Evolutionary conservation across 1,140 invertebrate genomes (phyloP).

Genomic region (Ephestia elutella): DNA sequence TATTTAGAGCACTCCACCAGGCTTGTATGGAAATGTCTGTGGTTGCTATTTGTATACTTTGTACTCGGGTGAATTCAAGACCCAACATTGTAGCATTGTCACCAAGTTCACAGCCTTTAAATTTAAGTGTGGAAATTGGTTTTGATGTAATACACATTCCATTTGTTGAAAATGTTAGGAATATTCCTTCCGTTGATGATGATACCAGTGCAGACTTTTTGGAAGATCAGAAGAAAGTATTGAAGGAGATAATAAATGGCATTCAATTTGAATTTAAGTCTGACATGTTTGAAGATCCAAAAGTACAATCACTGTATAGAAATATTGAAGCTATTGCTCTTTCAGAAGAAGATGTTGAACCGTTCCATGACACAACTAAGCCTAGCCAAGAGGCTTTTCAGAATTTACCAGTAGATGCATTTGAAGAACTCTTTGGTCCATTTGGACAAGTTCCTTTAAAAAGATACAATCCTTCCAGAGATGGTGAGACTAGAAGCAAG

Average conservation of each 20-base stretch:
- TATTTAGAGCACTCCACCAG: conserved; percentile 58
- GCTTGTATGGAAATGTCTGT: conserved; percentile 50
- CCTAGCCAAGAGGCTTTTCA: conserved; percentile 33
- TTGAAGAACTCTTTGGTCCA: conserved; percentile 63
- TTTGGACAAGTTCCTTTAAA: conserved; percentile 43
- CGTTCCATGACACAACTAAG: conserved; percentile 57
- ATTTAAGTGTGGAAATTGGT: conserved; percentile 49
- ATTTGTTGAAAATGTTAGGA: conserved; percentile 56
- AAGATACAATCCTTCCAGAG: conserved; percentile 20
- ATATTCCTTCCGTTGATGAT: conserved; percentile 30
- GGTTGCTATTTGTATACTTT: conserved; percentile 56
- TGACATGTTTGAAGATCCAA: conserved; percentile 63
- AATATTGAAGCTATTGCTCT: conserved; percentile 56
- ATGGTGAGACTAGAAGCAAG: conserved; percentile 26
- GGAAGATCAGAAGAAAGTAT: conserved; percentile 36
- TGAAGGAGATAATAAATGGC: conserved; percentile 47
- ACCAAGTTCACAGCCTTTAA: conserved; percentile 44
- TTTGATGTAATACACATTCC: conserved; percentile 64
- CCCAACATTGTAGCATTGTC: conserved; percentile 52
- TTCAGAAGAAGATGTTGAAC: conserved; percentile 45
- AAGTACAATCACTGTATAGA: conserved; percentile 45
- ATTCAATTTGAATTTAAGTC: conserved; percentile 51
- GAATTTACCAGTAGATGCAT: conserved; percentile 45
- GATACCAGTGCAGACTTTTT: conserved; percentile 25
- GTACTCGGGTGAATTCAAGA: conserved; percentile 52